Base-by-base conservation (phyloP, 1,140 invertebrate species). In the Telenomus remus region DNA sequence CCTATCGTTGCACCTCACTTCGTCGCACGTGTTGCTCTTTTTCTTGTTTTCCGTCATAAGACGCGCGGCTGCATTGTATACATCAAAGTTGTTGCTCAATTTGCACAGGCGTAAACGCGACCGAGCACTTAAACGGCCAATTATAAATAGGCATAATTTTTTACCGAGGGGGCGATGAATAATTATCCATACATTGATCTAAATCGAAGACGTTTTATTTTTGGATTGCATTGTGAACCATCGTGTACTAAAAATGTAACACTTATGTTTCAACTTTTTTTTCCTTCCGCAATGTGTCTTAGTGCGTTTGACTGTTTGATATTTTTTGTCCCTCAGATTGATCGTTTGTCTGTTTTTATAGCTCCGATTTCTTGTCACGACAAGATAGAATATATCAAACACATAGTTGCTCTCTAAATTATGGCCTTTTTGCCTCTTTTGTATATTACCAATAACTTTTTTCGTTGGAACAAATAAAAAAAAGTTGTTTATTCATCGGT, bases 41-140 rank as follows among this genome's bases (percentile, higher is more conserved):
- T 54, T 54, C 43, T 64, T 60, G 50, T 60, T 71, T 65, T 69
- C 59, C 39, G 50, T 49, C 69, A 66, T 68, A 69, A 74, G 78
- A 73, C 80, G 79, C 80, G 74, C 65, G 78, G 81, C 81, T 81
- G 76, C 81, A 85, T 84, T 82, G n/a, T n/a, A 84, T 85, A 84
- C 84, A 85, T 86, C 80, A 82, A 79, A 79, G 19, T 27, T 70
- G 76, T 76, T 66, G 73, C n/a, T 59, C 69, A 69, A 77, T 69
- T 77, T 69, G 44, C 57, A 71, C 74, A 63, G 53, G 64, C 69
- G 48, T 63, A 76, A 69, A 55, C 61, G 50, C 49, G 66, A 16
- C 19, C 44, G 34, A 66, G 66, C 66, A 71, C 60, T 64, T 61
- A 55, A 66, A 74, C 59, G 64, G 8, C 13, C 49, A 76, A 68